phyloP scores from a whole-genome alignment of 2,888 invertebrate genomes.

The Hypomecis atomaria region DNA sequence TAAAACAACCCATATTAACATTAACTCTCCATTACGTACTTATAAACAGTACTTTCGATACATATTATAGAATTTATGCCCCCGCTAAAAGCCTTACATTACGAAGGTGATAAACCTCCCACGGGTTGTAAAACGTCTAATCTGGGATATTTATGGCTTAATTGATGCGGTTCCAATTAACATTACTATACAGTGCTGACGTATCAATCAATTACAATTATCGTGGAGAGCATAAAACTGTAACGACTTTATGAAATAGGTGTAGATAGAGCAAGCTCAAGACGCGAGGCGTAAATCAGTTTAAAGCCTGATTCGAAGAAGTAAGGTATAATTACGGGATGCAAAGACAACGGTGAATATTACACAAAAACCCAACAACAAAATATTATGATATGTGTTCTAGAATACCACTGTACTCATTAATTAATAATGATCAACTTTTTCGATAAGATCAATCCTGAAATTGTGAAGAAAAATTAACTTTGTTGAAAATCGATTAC shows the following conservation, averaged over 20 bases:
- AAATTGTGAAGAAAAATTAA: too few species aligned
- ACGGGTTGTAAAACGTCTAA: constrained; percentile 31
- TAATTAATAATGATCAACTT: too few species aligned
- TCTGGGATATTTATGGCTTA: constrained; percentile 33
- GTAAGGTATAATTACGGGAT: too few species aligned
- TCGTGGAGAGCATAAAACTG: constrained; percentile 17
- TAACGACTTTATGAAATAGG: constrained; percentile 1
- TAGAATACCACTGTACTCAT: too few species aligned
- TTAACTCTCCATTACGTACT: constrained; percentile 18
- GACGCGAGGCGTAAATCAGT: neutral
- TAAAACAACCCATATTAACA: constrained; percentile 24
- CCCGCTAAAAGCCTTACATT: constrained; percentile 34
- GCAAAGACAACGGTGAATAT: too few species aligned
- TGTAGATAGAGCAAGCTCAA: neutral
- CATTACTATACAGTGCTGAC: constrained; percentile 21
- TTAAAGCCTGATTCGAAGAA: neutral
- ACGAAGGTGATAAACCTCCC: constrained; percentile 23
- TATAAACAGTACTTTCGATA: constrained; percentile 23
- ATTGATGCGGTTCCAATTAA: constrained; percentile 33
- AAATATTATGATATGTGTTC: too few species aligned
- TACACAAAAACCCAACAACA: too few species aligned
- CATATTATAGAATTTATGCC: constrained; percentile 33
- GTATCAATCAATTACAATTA: constrained; percentile 23
- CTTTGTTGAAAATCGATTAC: too few species aligned
- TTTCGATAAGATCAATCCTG: too few species aligned